Conservation (phyloP, 2,797 vertebrate genomes). For the Poeciliopsis infans region DNA sequence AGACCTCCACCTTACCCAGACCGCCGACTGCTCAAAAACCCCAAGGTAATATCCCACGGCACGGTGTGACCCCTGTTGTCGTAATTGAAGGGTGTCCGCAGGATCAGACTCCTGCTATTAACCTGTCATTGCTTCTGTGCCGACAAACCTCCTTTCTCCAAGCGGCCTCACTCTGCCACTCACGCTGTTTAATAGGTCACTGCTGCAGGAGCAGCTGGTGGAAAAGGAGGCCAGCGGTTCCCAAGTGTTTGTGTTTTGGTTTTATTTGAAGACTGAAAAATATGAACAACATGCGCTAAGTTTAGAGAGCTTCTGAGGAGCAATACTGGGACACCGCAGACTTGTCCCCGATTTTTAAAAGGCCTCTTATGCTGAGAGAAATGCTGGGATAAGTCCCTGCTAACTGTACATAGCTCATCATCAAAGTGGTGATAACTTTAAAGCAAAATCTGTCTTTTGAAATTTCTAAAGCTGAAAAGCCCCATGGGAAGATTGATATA, state of each 20-base stretch:
- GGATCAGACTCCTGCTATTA: constrained; percentile 18
- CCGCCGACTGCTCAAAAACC: constrained; percentile 84
- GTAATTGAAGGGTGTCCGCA: constrained; percentile 41
- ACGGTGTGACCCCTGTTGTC: constrained; percentile 19
- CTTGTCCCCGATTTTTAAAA: constrained; percentile 28
- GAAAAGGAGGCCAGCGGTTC: constrained; percentile 45
- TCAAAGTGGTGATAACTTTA: not conserved
- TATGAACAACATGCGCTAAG: constrained; percentile 31
- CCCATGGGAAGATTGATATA: not conserved
- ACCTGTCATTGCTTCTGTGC: constrained; percentile 33
- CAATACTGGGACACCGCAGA: constrained; percentile 29
- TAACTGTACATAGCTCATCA: constrained; percentile 1
- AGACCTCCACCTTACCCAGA: constrained; percentile 73
- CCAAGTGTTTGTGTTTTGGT: constrained; percentile 47
- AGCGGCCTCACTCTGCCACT: constrained; percentile 60
- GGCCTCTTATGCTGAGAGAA: not conserved
- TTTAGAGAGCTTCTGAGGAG: constrained; percentile 28
- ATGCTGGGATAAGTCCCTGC: not conserved
- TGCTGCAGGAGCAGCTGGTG: constrained; percentile 22
- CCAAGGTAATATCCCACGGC: constrained; percentile 77
- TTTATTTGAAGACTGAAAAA: constrained; percentile 46
- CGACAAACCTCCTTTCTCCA: constrained; percentile 26
- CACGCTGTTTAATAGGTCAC: constrained; percentile 57
- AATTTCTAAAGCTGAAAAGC: not conserved
- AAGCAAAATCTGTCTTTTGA: not conserved